Evolutionary conservation across 1,140 invertebrate genomes (phyloP).

Genomic region (Bemisia tabaci): DNA sequence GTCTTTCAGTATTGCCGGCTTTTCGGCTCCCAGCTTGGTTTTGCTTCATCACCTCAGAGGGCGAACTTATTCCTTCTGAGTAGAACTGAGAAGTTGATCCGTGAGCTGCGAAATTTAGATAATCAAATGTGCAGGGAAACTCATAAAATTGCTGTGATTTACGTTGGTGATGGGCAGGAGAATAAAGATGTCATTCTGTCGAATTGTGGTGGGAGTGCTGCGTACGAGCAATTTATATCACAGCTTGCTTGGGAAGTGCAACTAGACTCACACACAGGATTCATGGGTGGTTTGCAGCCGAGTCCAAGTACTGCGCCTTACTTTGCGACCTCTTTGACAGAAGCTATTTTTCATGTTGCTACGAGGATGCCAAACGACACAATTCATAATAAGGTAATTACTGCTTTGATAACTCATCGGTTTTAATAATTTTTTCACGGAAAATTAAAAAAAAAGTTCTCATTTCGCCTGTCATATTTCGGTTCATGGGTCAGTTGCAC

Average conservation of each 20-base stretch:
- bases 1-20: conserved; percentile 74
- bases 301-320: conserved; percentile 90
- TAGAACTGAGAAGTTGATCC: conserved; percentile 76
- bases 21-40: conserved; percentile 77
- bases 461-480: too few species aligned
- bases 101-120: conserved; percentile 87
- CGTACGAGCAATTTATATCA: conserved; percentile 89
- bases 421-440: too few species aligned
- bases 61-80: conserved; percentile 71
- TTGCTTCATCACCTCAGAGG: conserved; percentile 78
- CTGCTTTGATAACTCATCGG: too few species aligned
- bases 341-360: conserved; percentile 90
- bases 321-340: conserved; percentile 78
- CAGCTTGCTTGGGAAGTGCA: conserved; percentile 94
- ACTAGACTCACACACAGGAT: conserved; percentile 87
- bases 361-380: conserved; percentile 87
- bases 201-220: conserved; percentile 58
- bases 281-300: conserved; percentile 83
- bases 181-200: conserved; percentile 85
- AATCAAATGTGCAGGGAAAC: conserved; percentile 84
- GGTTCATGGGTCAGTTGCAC: too few species aligned
- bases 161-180: conserved; percentile 92
- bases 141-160: conserved; percentile 98
- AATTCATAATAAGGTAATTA: background rate
- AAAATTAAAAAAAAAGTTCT: too few species aligned